Conservation (phyloP, 2,113 vertebrate species). For the Vanacampus margaritifer region DNA sequence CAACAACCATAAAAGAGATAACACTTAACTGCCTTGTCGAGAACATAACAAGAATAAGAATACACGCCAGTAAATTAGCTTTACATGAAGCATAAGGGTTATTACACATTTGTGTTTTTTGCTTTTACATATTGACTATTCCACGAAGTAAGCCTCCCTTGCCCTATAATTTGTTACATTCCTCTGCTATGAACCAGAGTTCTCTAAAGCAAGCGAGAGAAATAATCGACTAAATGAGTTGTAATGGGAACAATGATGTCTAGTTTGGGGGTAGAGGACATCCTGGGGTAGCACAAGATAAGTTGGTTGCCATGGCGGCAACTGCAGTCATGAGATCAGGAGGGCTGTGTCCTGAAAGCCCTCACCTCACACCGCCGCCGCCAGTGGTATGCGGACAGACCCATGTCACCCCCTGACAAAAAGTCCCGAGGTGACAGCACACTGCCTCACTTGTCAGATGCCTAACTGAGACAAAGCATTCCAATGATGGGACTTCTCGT, state of each 20-base stretch:
- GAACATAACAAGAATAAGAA: not conserved
- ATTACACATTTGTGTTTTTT: no score
- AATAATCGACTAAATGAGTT: constrained; percentile 7
- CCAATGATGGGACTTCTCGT: constrained; percentile 40
- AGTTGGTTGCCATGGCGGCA: constrained; percentile 59
- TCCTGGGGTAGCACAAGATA: constrained; percentile 33
- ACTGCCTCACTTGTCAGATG: constrained; percentile 11
- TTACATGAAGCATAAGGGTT: not conserved
- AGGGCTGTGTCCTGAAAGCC: constrained; percentile 35
- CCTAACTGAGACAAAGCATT: constrained; percentile 45
- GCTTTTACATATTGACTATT: no score
- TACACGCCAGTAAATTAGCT: not conserved
- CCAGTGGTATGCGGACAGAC: constrained; percentile 40
- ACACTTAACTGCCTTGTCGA: not conserved
- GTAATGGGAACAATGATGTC: constrained; percentile 27
- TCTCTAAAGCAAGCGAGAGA: not conserved
- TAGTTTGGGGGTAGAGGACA: constrained; percentile 43
- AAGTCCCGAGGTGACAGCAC: constrained; percentile 18
- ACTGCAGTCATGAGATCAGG: constrained; percentile 41
- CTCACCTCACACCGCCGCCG: constrained; percentile 33
- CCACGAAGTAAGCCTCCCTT: not conserved
- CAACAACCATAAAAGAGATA: not conserved
- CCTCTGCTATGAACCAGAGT: no score
- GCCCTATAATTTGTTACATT: no score
- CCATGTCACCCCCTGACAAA: constrained; percentile 34